Base-by-base conservation (phyloP, 2,797 vertebrate species). In the Cynopterus sphinx region DNA sequence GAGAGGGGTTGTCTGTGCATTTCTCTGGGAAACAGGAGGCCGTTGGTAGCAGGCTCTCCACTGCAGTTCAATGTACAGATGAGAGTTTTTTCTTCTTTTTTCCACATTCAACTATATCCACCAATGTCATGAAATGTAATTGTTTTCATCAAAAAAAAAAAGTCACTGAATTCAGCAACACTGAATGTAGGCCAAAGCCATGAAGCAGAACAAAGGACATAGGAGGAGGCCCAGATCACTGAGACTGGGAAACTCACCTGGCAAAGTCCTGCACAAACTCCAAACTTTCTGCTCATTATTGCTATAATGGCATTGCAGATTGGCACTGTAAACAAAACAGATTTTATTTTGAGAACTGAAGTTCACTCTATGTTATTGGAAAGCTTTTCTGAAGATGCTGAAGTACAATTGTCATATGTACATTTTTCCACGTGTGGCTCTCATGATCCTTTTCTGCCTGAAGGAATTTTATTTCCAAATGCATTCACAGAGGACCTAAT, bases 261-360 rank as follows among this genome's bases (percentile, higher is more conserved):
- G 2, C 19, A 65, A 49, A 41, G 41, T 26, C 36, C 46, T 46
- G 17, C 33, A n/a, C 81, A 19, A 83, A 65, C 65, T 75, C 22
- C 55, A 24, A 73, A 39, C 59, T 87, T 21, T 59, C 19, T 90
- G 1, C 33, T 67, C 75, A 19, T 79, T 88, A 21, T 63, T 65
- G 33, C 78, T 79, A 3, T 55, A 90, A 55, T 24, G n/a, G 36
- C 24, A 55, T 77, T 90, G 46, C 85, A 67, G 26, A n/a, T 71
- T 67, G n/a, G 24, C 63, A 9, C 31, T 91, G 0, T 53, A 71
- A 46, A 70, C 61, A 78, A 70, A 77, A 71, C 61, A 15, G 13
- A 68, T 79, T 78, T 53, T 39, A 61, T 41, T 90, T 85, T 96
- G 28, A 75, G 24, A 63, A 74, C 63, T 70, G 33, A 43, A 71